Conservation (phyloP, 2,113 vertebrate species). For the Capreolus pygargus region DNA sequence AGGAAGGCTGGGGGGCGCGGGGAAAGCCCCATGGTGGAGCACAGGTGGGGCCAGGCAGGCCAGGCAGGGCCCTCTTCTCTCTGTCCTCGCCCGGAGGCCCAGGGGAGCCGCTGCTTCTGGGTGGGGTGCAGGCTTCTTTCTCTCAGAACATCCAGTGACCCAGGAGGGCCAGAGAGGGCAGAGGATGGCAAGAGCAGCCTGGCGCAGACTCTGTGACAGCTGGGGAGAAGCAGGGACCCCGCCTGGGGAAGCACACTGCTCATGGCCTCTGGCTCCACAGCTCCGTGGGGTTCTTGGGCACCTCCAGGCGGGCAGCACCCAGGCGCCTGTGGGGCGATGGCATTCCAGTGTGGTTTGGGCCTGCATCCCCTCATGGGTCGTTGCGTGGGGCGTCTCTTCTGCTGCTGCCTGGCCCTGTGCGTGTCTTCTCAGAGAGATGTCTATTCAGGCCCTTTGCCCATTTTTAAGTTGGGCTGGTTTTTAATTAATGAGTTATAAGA, state of each 20-base stretch:
- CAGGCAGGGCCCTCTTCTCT: not conserved
- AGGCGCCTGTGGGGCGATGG: not conserved
- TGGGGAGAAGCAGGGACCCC: too few species aligned
- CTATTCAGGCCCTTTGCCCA: not conserved
- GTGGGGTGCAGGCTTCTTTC: not conserved
- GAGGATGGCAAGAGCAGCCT: not conserved
- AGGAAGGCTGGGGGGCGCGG: fast-evolving
- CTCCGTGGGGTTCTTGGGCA: fast-evolving
- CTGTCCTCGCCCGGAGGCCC: not conserved
- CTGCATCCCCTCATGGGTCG: not conserved
- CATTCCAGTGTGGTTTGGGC: not conserved
- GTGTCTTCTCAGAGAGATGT: not conserved
- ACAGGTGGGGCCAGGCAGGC: not conserved
- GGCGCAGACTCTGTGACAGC: fast-evolving
- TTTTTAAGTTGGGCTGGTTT: not conserved
- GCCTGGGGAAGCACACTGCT: not conserved
- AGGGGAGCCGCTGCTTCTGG: not conserved
- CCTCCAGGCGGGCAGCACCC: not conserved
- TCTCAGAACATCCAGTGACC: not conserved
- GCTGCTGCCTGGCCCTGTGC: not conserved
- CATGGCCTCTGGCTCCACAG: not conserved
- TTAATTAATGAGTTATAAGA: not conserved
- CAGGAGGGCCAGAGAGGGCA: not conserved
- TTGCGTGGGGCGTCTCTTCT: not conserved
- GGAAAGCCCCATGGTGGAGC: not conserved